Conservation (phyloP, 2,797 vertebrate species). For the Enteromius unitaeniatus region DNA sequence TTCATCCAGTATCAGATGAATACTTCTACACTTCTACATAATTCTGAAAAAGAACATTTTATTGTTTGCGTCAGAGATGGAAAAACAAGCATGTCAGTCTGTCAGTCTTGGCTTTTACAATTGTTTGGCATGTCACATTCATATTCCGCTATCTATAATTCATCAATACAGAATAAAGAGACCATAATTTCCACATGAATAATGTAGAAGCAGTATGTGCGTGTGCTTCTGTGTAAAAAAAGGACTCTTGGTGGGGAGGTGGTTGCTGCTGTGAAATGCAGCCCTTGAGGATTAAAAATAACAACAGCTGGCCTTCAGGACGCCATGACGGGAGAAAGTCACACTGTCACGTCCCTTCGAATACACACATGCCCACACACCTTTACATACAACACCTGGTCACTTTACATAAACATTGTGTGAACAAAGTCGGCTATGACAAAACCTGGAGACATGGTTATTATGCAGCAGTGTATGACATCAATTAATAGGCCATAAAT, state of each 20-base stretch:
- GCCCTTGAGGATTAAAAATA: constrained; percentile 83
- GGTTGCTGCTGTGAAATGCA: constrained; percentile 72
- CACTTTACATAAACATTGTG: constrained; percentile 49
- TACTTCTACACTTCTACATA: neutral
- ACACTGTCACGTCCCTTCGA: constrained; percentile 54
- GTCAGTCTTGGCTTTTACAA: constrained; percentile 32
- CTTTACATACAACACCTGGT: constrained; percentile 43
- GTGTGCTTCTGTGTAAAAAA: constrained; percentile 29
- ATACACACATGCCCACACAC: constrained; percentile 14
- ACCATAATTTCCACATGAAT: constrained; percentile 57
- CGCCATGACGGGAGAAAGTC: constrained; percentile 72
- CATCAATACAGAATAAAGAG: constrained; percentile 47
- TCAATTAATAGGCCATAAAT: constrained; percentile 20
- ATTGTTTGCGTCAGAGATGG: neutral
- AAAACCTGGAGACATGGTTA: constrained; percentile 1
- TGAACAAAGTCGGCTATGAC: constrained; percentile 6
- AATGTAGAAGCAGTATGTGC: constrained; percentile 26
- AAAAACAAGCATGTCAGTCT: constrained; percentile 2
- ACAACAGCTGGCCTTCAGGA: constrained; percentile 82
- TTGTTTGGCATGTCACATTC: constrained; percentile 46
- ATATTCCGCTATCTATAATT: constrained; percentile 68
- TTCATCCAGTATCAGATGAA: neutral
- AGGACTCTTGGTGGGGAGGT: constrained; percentile 60
- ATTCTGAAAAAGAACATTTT: constrained; percentile 8
- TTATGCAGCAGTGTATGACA: neutral